Base-by-base conservation (phyloP, 2,888 invertebrate species). In the Diplolepis rosae region DNA sequence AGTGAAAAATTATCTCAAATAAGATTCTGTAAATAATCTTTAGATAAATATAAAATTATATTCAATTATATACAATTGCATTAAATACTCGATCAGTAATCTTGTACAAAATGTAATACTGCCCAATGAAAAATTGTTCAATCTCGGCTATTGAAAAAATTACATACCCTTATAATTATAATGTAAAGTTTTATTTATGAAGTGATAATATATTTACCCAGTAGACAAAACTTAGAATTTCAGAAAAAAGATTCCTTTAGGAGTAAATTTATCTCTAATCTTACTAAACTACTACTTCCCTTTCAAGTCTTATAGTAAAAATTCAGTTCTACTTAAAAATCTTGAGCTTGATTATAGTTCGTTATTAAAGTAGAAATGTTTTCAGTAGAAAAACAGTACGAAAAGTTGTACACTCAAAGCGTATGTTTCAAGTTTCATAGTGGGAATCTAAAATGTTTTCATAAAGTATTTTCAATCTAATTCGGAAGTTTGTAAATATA, bases 51-150 rank as follows among this genome's bases (percentile, higher is more conserved):
- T 80, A 80, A 82, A 86, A 84, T 81, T 82, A 82, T 83, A 83
- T 82, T 82, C 79, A 84, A 73, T 83, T 87, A 87, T 87, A 84
- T 87, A 85, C 85, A 87, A 80, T 82, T 77, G 73, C 72, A 75
- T 82, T 77, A 79, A 86, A 85, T 85, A 85, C 81, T 85, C 81
- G 77, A 83, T 84, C 81, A 81, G 81, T 83, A 85, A 84, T 86
- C 85, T 82, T 82, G 66, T 78, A 82, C 77, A 82, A 79, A 80
- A 80, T 82, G 77, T 81, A 85, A 85, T 85, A 85, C 85, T 85
- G 84, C 79, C 71, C 69, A 61, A 24, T 61, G n/a, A 61, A 39
- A 3, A 52, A 27, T 24, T 45, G 18, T 42, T 45, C 18, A 18
- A 18, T 15, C 3, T 45, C 45, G 45, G 45, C 45, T 15, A 45